These are phyloP conservation scores for Spilogale gracilis DNA, from an alignment of 2,113 vertebrate genomes.

Conservation along the genomic window DNA sequence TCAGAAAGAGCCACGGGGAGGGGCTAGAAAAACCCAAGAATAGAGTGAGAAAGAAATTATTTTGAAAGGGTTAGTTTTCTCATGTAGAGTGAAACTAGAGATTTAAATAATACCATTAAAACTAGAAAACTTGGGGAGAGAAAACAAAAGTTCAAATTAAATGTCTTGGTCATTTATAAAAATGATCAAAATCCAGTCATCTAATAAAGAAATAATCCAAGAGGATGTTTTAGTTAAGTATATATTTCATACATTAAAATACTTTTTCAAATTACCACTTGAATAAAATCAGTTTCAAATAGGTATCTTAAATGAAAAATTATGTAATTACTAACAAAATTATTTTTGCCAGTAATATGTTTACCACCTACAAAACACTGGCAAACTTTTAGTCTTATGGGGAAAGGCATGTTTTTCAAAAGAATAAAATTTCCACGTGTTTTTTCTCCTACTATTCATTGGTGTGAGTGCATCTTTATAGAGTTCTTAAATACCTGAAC, in stretches of 20 bases:
- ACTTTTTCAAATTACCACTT: background rate
- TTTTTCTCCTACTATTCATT: background rate
- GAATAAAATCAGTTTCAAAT: constrained; percentile 44
- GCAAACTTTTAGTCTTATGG: background rate
- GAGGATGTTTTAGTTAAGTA: background rate
- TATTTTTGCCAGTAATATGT: background rate
- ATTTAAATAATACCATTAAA: constrained; percentile 8
- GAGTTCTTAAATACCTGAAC: background rate
- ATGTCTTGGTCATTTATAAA: background rate
- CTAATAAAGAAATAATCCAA: background rate
- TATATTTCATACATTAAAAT: background rate
- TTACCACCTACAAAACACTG: background rate
- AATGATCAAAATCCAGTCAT: background rate
- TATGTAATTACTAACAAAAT: background rate
- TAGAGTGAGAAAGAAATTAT: constrained; percentile 61
- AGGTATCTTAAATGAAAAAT: constrained; percentile 22
- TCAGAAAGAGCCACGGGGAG: constrained; percentile 71
- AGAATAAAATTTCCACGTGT: background rate
- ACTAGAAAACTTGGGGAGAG: background rate
- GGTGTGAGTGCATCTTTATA: background rate
- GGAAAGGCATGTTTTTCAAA: background rate
- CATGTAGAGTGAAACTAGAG: constrained; percentile 37
- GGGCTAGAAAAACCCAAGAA: constrained; percentile 51
- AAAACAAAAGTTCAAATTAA: constrained; percentile 8
- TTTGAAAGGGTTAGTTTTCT: constrained; percentile 68